Base-by-base conservation (phyloP, 2,797 vertebrate species). In the Amniataba percoides region DNA sequence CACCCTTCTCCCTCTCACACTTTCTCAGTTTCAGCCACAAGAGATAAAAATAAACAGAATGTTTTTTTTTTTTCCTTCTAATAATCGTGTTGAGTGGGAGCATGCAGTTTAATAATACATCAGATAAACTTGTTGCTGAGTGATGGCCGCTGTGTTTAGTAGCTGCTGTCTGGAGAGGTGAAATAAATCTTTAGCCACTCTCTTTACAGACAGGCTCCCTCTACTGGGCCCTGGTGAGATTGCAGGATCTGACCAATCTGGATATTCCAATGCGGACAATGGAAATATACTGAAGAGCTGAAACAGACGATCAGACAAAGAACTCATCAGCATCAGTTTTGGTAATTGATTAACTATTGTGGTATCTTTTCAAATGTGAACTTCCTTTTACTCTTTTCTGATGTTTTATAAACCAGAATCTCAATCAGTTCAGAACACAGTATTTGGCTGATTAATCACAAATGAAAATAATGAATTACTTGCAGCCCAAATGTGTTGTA, bases 191-290 rank as follows among this genome's bases (percentile, higher is more conserved):
- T 8, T 55, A 42, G 42, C 70, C 77, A 64, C 40, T 80, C 53
- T 83, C 40, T 80, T 49, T 83, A 69, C 78, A 56, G 63, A 77
- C 63, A 85, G 85, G 65, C 63, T 85, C 87, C 93, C 91, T 87
- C 93, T 92, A 80, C 84, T 91, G 93, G 90, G 21, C 69, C 52
- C 40, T 57, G 27, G 42, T 71, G 83, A 69, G 46, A 91, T 14
- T 86, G 67, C 85, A 85, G 43, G 61, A 78, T 39, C 31, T 25
- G 10, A 3, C 4, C 40, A 49, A 16, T 52, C 12, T 71, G 15
- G 2, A 61, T 34, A 19, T 48, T 23, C 3, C 5, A 68, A 12
- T 40, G 1, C 0, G 49, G 40, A 58, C 27, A 53, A 49, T n/a
- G 5, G n/a, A 40, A 48, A 42, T 51, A 43, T 34, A 18, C 48